Evolutionary conservation across 2,888 invertebrate genomes (phyloP), one percentile per base, ranked within the genome.

Genomic region (Charanyca ferruginea): DNA sequence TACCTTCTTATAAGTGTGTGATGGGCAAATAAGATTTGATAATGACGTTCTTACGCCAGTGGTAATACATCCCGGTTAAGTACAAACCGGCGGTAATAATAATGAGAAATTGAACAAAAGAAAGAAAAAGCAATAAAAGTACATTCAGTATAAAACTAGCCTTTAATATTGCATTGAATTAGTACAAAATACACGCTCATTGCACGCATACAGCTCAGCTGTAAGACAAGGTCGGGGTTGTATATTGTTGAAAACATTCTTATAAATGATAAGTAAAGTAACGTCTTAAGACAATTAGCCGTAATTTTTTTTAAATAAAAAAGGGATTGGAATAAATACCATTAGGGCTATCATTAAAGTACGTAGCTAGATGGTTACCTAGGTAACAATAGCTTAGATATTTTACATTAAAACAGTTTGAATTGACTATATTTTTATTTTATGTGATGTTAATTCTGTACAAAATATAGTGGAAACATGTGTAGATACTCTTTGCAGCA

Each of bases 111-210:
- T 32, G 32, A 11, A 9, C 2, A 16, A 2, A 38, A 38, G 38
- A 38, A 16, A 35, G 2, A 35, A 11, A 32, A 35, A 35, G 28
- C 8, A 28, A 8, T 28, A 11, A 58, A 71, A 64, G n/a, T 11
- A 35, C 2, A 9, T 44, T 48, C 23, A 13, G 57, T 81, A 80
- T 47, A 79, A 81, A 81, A 81, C 68, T 81, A 83, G 73, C 66
- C 49, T 83, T 84, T 83, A 83, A 72, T 83, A 79, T 79, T 74
- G 82, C 80, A 80, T 74, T 77, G 63, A 66, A 76, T 77, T 70
- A 71, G 79, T 84, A 83, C 67, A 84, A 82, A 82, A 80, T 51
- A 60, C 60, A 63, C 66, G 63, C 28, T 60, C 55, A 45, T 57
- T 54, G 57, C 68, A 23, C 23, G 47, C 35, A 22, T 49, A 69